These are phyloP conservation scores for Melipona beecheii DNA, from an alignment of 2,888 invertebrate genomes.

Conservation along the genomic window DNA sequence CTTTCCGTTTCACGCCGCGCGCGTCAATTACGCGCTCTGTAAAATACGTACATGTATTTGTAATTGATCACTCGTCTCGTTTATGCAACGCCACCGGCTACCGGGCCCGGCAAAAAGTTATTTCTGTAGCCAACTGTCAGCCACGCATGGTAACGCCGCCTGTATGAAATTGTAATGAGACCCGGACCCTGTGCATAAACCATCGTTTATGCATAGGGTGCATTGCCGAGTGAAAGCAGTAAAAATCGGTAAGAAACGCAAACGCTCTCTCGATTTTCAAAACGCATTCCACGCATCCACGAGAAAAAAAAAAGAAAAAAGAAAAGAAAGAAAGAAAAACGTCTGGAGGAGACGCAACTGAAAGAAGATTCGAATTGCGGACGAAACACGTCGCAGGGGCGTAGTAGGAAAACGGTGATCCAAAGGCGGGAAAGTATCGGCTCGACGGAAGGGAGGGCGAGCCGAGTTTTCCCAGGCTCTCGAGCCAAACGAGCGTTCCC, in stretches of 20 bases:
- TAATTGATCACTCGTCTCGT: slow-evolving; percentile 40
- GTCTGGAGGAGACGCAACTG: too few relatives aligned
- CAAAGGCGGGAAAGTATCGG: neutral
- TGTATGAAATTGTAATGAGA: slow-evolving; percentile 39
- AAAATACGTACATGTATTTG: slow-evolving; percentile 29
- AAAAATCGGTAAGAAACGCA: slow-evolving; percentile 4
- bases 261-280: neutral
- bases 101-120: slow-evolving; percentile 41
- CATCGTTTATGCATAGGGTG: too few relatives aligned
- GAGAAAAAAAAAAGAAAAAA: too few relatives aligned
- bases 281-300: too few relatives aligned
- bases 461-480: slow-evolving; percentile 36
- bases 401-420: neutral
- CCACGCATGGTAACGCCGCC: slow-evolving; percentile 15
- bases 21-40: slow-evolving; percentile 27
- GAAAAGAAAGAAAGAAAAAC: too few relatives aligned
- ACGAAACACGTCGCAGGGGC: neutral
- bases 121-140: slow-evolving; percentile 17
- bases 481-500: slow-evolving; percentile 46
- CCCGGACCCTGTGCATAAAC: slow-evolving; percentile 23
- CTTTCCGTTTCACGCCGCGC: neutral
- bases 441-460: too few relatives aligned
- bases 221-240: slow-evolving; percentile 28
- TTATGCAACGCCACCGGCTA: slow-evolving; percentile 29
- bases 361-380: neutral